These are phyloP conservation scores for Helleia helle DNA, from an alignment of 2,888 invertebrate genomes.

Conservation along the genomic window DNA sequence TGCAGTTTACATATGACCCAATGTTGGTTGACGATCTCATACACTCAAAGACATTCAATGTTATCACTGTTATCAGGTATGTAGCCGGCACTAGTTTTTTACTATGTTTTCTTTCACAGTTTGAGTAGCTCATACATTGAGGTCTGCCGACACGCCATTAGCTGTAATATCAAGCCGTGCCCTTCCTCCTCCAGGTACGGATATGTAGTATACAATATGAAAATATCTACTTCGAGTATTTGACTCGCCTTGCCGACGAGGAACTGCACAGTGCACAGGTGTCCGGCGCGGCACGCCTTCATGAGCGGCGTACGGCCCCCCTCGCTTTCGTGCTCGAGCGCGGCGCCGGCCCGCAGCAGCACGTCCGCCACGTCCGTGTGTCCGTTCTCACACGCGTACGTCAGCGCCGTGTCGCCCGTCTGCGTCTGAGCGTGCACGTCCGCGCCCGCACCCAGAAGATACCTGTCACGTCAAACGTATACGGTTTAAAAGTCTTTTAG, in stretches of 20 bases:
- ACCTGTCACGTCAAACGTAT: conserved; percentile 42
- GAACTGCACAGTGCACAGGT: conserved; percentile 96
- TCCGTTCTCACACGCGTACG: conserved; percentile 98
- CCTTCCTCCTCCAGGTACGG: too few species aligned
- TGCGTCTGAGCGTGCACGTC: conserved; percentile 96
- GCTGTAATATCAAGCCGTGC: too few species aligned
- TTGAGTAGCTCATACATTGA: too few species aligned
- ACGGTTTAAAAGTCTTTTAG: background rate
- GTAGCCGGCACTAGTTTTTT: too few species aligned
- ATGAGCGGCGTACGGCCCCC: conserved; percentile 98
- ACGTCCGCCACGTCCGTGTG: conserved; percentile 97
- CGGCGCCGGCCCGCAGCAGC: conserved; percentile 91
- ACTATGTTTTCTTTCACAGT: too few species aligned
- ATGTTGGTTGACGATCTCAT: too few species aligned
- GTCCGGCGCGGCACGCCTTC: conserved; percentile 98
- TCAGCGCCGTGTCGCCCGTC: conserved; percentile 95
- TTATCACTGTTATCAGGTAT: too few species aligned
- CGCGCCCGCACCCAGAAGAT: conserved; percentile 87
- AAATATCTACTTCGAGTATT: too few species aligned
- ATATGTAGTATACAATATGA: too few species aligned
- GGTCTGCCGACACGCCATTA: too few species aligned
- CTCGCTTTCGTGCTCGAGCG: conserved; percentile 96
- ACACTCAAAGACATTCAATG: too few species aligned
- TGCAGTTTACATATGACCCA: too few species aligned
- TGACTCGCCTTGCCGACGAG: conserved; percentile 85